phyloP scores from a whole-genome alignment of 2,797 vertebrate species.

The Rhinichthys osculus region DNA sequence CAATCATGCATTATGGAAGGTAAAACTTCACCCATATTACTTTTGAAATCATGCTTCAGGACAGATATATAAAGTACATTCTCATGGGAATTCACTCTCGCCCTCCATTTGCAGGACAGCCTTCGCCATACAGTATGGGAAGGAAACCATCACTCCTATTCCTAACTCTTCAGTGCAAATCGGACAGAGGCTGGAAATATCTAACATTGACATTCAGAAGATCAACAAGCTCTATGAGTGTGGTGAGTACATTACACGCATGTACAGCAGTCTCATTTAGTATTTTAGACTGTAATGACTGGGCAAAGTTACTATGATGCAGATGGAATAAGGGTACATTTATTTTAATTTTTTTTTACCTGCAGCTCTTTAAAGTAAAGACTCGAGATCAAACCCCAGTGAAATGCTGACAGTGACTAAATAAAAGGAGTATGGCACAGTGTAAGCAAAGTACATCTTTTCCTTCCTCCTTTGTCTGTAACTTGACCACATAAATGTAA shows the following conservation, averaged over 20 bases:
- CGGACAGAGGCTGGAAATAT: slow-evolving; percentile 46
- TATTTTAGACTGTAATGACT: neutral
- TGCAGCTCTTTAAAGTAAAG: slow-evolving; percentile 22
- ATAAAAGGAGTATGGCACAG: neutral
- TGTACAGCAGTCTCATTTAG: neutral
- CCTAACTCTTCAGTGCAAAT: slow-evolving; percentile 32
- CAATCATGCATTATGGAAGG: slow-evolving; percentile 78
- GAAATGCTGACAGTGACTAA: neutral
- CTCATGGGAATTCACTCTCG: slow-evolving; percentile 9
- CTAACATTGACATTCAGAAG: slow-evolving; percentile 41
- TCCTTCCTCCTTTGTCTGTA: slow-evolving; percentile 5
- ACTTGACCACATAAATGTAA: slow-evolving; percentile 17
- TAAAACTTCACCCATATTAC: slow-evolving; percentile 61
- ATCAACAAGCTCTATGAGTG: slow-evolving; percentile 54
- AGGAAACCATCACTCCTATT: slow-evolving; percentile 39
- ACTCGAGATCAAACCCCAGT: neutral
- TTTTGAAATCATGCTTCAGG: slow-evolving; percentile 52
- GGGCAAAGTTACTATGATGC: neutral
- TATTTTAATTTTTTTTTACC: neutral
- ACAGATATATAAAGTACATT: slow-evolving; percentile 42
- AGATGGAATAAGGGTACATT: neutral
- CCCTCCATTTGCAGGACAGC: slow-evolving; percentile 28
- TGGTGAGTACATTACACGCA: slow-evolving; percentile 42
- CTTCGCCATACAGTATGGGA: slow-evolving; percentile 13
- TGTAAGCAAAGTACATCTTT: neutral